Evolutionary conservation across 2,797 vertebrate species (phyloP).

Genomic region (Lacerta viridis): DNA sequence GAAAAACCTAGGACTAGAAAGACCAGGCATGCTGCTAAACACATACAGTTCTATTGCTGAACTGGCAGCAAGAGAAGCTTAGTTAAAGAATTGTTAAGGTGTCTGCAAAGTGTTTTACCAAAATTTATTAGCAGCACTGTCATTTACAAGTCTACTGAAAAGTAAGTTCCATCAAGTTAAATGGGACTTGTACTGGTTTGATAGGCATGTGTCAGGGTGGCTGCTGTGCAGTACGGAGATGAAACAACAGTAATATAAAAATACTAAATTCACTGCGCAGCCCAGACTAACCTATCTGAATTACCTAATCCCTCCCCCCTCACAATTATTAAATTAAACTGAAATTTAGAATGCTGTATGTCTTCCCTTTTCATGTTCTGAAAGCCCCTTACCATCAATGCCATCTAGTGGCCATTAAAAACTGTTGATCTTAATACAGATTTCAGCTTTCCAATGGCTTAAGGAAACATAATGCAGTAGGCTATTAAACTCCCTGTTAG

Average conservation of each 20-base stretch:
- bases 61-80: background rate
- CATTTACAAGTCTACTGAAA: background rate
- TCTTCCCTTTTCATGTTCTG: slow-evolving; percentile 2
- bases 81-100: background rate
- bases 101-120: background rate
- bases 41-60: background rate
- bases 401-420: slow-evolving; percentile 39
- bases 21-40: background rate
- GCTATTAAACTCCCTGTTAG: background rate
- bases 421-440: slow-evolving; percentile 16
- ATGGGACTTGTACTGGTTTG: background rate
- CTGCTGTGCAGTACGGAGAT: background rate
- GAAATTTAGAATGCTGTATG: background rate
- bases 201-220: background rate
- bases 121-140: background rate
- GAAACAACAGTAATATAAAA: too few species aligned
- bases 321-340: background rate
- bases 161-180: background rate
- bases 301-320: background rate
- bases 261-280: background rate
- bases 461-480: background rate
- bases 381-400: slow-evolving; percentile 22
- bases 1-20: background rate
- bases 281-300: background rate
- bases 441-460: background rate